Evolutionary conservation across 2,113 vertebrate genomes (phyloP).

Genomic region (Eidolon helvum): DNA sequence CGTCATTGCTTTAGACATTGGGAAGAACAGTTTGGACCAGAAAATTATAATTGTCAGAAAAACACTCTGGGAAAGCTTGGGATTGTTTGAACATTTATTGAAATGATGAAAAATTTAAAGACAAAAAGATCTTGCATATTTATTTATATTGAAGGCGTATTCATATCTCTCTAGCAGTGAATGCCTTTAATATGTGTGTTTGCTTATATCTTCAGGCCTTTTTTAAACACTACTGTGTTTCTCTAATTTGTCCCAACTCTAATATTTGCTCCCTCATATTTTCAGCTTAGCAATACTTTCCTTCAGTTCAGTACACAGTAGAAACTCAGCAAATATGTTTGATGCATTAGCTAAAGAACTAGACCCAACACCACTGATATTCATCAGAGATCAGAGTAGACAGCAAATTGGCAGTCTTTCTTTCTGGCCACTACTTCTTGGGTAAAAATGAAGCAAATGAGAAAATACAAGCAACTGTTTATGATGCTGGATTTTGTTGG

Average conservation of each 20-base stretch:
- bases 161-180: not conserved
- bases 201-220: not conserved
- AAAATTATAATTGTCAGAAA: not conserved
- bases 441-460: constrained; percentile 31
- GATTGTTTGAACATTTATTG: not conserved
- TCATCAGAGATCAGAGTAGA: not conserved
- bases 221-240: not conserved
- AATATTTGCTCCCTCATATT: not conserved
- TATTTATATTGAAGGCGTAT: not conserved
- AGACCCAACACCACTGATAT: not conserved
- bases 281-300: not conserved
- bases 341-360: not conserved
- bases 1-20: not conserved
- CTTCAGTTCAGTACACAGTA: not conserved
- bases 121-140: not conserved
- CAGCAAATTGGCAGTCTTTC: not conserved
- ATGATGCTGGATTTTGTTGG: not conserved
- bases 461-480: constrained; percentile 5
- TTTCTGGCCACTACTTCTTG: not conserved
- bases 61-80: not conserved
- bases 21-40: not conserved
- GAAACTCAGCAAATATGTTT: not conserved
- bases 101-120: not conserved
- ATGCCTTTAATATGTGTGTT: not conserved
- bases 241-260: not conserved